Base-by-base conservation (phyloP, 1,140 invertebrate species). In the Platyscapa corneri region DNA sequence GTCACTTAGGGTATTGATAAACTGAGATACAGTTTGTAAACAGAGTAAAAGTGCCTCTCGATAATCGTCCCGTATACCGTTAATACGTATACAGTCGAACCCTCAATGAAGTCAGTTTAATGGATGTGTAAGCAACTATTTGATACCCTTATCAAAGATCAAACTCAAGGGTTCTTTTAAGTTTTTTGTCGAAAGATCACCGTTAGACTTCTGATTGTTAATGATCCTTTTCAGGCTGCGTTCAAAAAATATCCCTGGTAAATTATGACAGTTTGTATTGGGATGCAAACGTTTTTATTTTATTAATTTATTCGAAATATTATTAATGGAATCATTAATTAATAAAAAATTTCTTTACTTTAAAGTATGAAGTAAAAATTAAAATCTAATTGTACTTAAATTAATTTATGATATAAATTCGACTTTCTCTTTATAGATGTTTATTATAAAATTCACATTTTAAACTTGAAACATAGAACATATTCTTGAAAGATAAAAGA, bases 1-100 rank as follows among this genome's bases (percentile, higher is more conserved):
- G 30, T n/a, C 14, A 0, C 39, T 78, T 39, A 30, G 53, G 70
- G 46, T 30, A 20, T 79, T 37, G 34, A 3, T 30, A n/a, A 75
- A 72, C n/a, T 77, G 82, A 81, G 79, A 86, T 60, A 46, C 53
- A 87, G 77, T 86, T 86, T 82, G 85, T 85, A 86, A 86, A 88
- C 84, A 88, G 86, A 77, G 84, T 82, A 87, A 88, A 87, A 87
- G 84, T 85, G 77, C 84, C 84, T 86, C 87, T 88, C 84, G 65
- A 86, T 87, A 84, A 86, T 82, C 60, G 60, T 65, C 49, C 37
- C 23, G 8, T 46, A 32, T 34, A 14, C 34, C 39, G 49, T 49
- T 27, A 18, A 49, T 34, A 34, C 34, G 32, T 46, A 65, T 83
- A 77, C 30, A 49, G 56, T 85, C 39, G 37, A 49, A 72, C 82